These are phyloP conservation scores for Craseonycteris thonglongyai DNA, from an alignment of 2,113 vertebrate genomes.

Conservation along the genomic window DNA sequence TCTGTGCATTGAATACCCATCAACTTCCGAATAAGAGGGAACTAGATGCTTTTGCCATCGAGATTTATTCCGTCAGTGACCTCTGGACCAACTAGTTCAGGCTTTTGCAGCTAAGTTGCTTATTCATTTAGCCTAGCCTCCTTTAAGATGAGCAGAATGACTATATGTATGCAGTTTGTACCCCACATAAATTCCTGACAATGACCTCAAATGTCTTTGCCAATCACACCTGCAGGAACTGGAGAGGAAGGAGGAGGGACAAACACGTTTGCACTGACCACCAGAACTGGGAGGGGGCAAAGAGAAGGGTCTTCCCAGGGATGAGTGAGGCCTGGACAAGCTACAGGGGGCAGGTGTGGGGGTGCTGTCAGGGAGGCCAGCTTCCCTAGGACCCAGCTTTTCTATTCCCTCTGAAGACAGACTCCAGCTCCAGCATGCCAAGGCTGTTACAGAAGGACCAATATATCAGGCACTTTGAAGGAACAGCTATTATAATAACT, in stretches of 20 bases:
- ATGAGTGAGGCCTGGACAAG: not conserved
- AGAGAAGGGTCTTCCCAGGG: not conserved
- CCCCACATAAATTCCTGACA: not conserved
- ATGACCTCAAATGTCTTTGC: not conserved
- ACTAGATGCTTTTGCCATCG: not conserved
- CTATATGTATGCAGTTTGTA: not conserved
- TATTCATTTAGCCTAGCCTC: not conserved
- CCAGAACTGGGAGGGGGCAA: rapidly evolving
- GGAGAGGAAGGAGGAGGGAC: not conserved
- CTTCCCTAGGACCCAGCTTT: not conserved
- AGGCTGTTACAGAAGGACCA: not conserved
- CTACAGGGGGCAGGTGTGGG: too few species aligned
- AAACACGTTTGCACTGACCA: not conserved
- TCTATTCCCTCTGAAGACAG: not conserved
- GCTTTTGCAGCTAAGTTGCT: not conserved
- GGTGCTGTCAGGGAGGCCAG: not conserved
- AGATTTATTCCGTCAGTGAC: not conserved
- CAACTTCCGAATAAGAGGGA: not conserved
- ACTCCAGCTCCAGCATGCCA: not conserved
- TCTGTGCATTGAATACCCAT: not conserved
- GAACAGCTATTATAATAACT: slow-evolving; percentile 51
- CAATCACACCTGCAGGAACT: not conserved
- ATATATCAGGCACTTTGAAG: slow-evolving; percentile 6
- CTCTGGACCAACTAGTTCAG: not conserved
- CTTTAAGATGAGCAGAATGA: not conserved